Base-by-base conservation (phyloP, 2,888 invertebrate species). In the Sinelater perroti region DNA sequence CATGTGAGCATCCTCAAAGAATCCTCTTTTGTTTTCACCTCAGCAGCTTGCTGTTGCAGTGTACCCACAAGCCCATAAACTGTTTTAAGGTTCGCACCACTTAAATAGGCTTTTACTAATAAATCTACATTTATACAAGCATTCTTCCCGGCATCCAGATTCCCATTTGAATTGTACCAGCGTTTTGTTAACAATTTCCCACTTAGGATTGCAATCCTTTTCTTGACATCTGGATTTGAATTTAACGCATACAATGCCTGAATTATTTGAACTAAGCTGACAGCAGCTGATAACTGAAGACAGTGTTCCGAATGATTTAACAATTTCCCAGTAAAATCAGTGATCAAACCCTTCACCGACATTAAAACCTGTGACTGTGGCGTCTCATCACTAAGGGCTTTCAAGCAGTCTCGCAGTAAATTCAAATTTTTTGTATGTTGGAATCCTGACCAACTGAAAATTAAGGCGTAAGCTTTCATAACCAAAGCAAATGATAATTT, bases 161-260 rank as follows among this genome's bases (percentile, higher is more conserved):
- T 70, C 1, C 89, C 88, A 65, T 86, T 83, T 30, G 80, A 74
- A 59, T 84, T 83, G 66, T 84, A 85, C 93, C 93, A 93, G 61
- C 85, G 84, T 50, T 83, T 82, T 24, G 80, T 82, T 63, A 93
- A 78, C 65, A 91, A 80, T 38, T 78, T 79, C 56, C 82, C 80
- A 56, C 83, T 80, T 10, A 82, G 71, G 6, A 73, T 70, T 14
- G 79, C 83, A 75, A 84, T 73, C 65, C 82, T 80, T 60, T 80
- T 81, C 11, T 78, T 69, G 14, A 81, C 65, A 6, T 76, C 75
- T 30, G 72, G 73, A 61, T 74, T 80, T 14, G 80, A 78, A 18
- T 78, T 77, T 62, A 81, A 77, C 20, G 74, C 77, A 62, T 81
- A 78, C 18, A 86, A 70, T 8, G 80, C 73, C 69, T 82, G 80